phyloP scores from a whole-genome alignment of 2,797 vertebrate species.

The Melanitta fusca region DNA sequence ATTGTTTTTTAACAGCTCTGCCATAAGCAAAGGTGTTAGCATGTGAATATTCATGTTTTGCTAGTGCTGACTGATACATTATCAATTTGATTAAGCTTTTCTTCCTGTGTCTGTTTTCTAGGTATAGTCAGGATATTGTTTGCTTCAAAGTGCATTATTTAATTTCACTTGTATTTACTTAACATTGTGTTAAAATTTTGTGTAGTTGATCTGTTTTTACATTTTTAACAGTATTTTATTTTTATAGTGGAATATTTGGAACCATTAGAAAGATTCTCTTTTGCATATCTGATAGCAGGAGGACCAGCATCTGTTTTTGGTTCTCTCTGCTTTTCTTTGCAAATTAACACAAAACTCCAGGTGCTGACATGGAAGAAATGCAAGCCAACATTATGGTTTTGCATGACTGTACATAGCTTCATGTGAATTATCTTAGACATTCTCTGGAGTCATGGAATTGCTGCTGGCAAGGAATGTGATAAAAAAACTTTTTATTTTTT shows the following conservation, averaged over 20 bases:
- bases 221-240: background rate
- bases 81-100: background rate
- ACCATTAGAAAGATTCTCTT: background rate
- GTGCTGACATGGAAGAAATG: background rate
- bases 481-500: background rate
- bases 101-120: background rate
- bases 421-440: background rate
- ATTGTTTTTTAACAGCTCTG: background rate
- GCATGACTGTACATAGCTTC: background rate
- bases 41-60: background rate
- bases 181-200: background rate
- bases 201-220: background rate
- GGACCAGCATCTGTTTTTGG: background rate
- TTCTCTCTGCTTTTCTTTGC: background rate
- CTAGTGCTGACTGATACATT: background rate
- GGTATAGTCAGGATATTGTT: background rate
- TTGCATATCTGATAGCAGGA: background rate
- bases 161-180: background rate
- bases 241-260: background rate
- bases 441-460: background rate
- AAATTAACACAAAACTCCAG: background rate
- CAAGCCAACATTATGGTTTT: background rate
- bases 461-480: background rate
- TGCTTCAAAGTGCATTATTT: background rate
- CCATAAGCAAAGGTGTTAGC: background rate